These are phyloP conservation scores for Drosophila erecta DNA, from an alignment of 1,140 invertebrate genomes.

Conservation along the genomic window DNA sequence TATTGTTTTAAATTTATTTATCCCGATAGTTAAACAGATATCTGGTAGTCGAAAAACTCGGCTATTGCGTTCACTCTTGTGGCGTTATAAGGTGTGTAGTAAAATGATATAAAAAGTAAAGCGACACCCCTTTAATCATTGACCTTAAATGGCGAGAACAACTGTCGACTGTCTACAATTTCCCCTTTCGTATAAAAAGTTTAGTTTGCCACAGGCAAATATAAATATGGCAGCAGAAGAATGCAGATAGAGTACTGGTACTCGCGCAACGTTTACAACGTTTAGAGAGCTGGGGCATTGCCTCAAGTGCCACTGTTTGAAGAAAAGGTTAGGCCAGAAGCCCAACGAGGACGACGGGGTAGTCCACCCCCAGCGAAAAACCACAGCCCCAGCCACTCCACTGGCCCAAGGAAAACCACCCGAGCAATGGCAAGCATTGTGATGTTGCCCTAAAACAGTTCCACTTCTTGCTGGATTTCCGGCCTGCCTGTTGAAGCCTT, in stretches of 20 bases:
- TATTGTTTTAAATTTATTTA: too few species aligned
- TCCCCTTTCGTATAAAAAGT: slow-evolving; percentile 22
- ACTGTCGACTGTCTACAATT: too few species aligned
- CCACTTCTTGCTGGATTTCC: slow-evolving; percentile 33
- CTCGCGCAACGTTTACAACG: slow-evolving; percentile 31
- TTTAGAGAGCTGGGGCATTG: slow-evolving; percentile 28
- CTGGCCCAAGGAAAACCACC: slow-evolving; percentile 33
- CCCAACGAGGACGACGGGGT: slow-evolving; percentile 14
- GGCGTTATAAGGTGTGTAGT: too few species aligned
- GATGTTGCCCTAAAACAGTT: slow-evolving; percentile 52
- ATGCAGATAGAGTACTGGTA: slow-evolving; percentile 17
- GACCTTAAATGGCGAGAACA: too few species aligned
- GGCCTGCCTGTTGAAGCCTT: slow-evolving; percentile 47
- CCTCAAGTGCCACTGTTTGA: slow-evolving; percentile 50
- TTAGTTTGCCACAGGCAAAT: slow-evolving; percentile 8
- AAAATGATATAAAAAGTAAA: too few species aligned
- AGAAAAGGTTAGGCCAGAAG: slow-evolving; percentile 33
- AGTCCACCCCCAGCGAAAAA: slow-evolving; percentile 7
- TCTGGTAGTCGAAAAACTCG: too few species aligned
- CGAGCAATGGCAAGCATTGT: slow-evolving; percentile 56
- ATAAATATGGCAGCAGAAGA: slow-evolving; percentile 19
- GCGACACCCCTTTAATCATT: not conserved
- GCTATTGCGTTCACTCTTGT: too few species aligned
- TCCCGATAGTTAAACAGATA: too few species aligned
- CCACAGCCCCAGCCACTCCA: slow-evolving; percentile 18